Percentiles rank a stretch among this genome's conserved stretches.
phyloP scores from a whole-genome alignment of 2,888 invertebrate species.

The Enoplolaimus lenunculus region DNA sequence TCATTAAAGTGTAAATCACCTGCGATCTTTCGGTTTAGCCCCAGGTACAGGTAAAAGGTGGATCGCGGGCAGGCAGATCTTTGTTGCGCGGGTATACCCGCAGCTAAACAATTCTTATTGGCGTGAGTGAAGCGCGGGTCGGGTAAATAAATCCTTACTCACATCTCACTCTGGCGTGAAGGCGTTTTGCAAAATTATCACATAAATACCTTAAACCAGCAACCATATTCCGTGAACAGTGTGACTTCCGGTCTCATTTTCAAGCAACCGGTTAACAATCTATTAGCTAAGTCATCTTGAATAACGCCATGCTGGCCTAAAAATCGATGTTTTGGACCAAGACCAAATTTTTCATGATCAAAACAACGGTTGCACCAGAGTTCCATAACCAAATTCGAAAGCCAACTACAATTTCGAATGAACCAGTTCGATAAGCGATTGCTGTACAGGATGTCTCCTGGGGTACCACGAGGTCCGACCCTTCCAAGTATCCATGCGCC shows the following conservation, averaged over 20 bases:
- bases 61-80: too few species aligned
- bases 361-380: neutral
- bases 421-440: neutral
- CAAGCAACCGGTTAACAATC: slow-evolving; percentile 41
- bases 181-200: too few species aligned
- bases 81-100: too few species aligned
- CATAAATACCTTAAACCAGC: too few species aligned
- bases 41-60: too few species aligned
- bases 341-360: slow-evolving; percentile 34
- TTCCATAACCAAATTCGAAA: neutral
- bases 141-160: too few species aligned
- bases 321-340: slow-evolving; percentile 40
- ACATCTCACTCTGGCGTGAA: too few species aligned
- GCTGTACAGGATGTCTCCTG: slow-evolving; percentile 34
- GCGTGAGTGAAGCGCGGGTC: too few species aligned
- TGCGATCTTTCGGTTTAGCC: too few species aligned
- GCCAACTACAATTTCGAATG: neutral
- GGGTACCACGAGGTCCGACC: slow-evolving; percentile 42
- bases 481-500: slow-evolving; percentile 47
- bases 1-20: too few species aligned
- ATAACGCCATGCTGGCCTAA: slow-evolving; percentile 26
- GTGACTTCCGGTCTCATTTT: slow-evolving; percentile 36
- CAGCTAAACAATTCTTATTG: too few species aligned
- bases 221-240: slow-evolving; percentile 32
- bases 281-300: slow-evolving; percentile 45